These are phyloP conservation scores for Ochropleura plecta DNA, from an alignment of 2,888 invertebrate genomes.

Conservation along the genomic window DNA sequence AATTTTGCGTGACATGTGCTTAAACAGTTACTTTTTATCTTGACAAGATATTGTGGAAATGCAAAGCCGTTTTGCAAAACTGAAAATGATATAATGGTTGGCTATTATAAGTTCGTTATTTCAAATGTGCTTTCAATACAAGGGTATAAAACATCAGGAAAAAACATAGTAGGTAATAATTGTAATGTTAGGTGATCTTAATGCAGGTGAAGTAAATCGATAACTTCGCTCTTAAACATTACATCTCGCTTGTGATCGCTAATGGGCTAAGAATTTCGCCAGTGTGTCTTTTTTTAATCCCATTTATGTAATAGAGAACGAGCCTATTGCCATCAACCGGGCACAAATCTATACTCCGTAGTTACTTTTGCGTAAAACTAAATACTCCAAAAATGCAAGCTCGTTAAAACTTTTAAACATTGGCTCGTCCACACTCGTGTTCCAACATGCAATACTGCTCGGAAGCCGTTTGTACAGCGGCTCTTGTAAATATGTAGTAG, in stretches of 20 bases:
- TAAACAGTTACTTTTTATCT: conserved; percentile 41
- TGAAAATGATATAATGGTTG: background rate
- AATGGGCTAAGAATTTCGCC: background rate
- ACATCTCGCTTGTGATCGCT: background rate
- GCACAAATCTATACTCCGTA: background rate
- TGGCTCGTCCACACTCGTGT: background rate
- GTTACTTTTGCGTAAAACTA: background rate
- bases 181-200: background rate
- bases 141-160: background rate
- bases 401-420: conserved; percentile 19
- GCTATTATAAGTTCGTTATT: background rate
- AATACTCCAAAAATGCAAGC: conserved; percentile 3
- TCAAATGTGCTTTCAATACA: no score
- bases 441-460: conserved; percentile 17
- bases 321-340: background rate
- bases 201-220: conserved; percentile 22
- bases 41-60: conserved; percentile 24
- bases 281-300: background rate
- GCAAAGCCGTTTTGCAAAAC: background rate
- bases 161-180: background rate
- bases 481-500: background rate
- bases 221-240: conserved; percentile 7
- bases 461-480: background rate
- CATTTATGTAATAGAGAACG: background rate
- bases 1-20: conserved; percentile 33